Evolutionary conservation across 2,888 invertebrate genomes (phyloP).

Genomic region (Cactoblastis cactorum): DNA sequence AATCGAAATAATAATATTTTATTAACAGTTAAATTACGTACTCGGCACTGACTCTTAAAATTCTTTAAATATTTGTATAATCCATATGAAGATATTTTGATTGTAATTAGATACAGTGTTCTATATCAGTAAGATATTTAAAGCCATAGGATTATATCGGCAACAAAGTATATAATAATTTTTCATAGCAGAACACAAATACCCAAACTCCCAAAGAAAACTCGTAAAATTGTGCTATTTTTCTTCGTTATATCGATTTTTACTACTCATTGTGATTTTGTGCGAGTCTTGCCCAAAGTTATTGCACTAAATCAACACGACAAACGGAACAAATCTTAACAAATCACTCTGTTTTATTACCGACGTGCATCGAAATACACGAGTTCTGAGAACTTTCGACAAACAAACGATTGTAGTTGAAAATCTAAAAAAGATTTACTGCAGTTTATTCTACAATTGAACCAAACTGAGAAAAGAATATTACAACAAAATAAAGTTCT

Average conservation of each 20-base stretch:
- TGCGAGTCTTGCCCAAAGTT: background rate
- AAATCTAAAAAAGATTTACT: conserved; percentile 12
- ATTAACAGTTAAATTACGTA: no score
- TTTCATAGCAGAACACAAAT: no score
- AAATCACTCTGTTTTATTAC: conserved; percentile 15
- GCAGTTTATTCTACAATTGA: background rate
- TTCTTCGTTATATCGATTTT: background rate
- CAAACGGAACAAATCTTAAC: conserved; percentile 11
- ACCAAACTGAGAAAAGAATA: background rate
- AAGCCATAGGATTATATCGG: no score
- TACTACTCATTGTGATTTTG: background rate
- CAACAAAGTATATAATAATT: no score
- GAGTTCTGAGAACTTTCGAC: conserved; percentile 7
- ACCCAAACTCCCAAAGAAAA: no score
- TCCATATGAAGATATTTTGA: no score
- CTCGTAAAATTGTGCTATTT: background rate
- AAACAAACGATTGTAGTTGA: conserved; percentile 8
- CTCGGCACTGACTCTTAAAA: no score
- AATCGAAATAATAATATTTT: no score
- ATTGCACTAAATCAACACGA: conserved; percentile 7
- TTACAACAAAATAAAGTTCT: background rate
- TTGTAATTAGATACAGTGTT: no score
- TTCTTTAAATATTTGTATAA: no score
- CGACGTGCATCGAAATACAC: conserved; percentile 9
- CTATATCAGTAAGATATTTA: no score